A percentile compares a stretch with the other conserved stretches of the same genome.
Evolutionary conservation across 1,140 invertebrate species (phyloP).

Genomic region (Bilobella aurantiaca): DNA sequence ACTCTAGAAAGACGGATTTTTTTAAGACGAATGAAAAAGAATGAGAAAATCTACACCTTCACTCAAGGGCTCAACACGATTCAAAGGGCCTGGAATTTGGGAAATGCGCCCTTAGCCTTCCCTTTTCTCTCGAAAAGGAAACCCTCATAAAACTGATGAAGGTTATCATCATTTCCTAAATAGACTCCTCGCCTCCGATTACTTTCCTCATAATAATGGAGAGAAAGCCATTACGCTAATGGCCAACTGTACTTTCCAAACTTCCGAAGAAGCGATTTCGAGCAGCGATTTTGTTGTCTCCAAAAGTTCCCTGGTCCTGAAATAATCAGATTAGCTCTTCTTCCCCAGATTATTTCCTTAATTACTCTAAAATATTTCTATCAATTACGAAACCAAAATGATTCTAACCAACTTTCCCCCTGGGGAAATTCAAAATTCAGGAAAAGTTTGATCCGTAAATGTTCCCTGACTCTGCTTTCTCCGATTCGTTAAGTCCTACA

Average conservation of each 20-base stretch:
- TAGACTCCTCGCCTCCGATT: neutral
- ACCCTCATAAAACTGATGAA: neutral
- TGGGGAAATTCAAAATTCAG: no score
- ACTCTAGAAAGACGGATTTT: neutral
- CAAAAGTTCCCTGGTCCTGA: neutral
- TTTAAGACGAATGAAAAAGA: neutral
- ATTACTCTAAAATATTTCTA: neutral
- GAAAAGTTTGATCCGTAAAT: no score
- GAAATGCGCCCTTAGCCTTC: neutral
- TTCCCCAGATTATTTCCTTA: neutral
- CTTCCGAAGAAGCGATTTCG: neutral
- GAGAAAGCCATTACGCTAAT: slow-evolving; percentile 1
- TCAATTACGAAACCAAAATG: no score
- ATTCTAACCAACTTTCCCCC: no score
- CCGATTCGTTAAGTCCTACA: no score
- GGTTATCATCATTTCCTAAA: slow-evolving; percentile 9
- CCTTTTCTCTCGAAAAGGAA: neutral
- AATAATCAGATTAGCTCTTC: neutral
- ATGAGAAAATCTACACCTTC: neutral
- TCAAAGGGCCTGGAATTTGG: no score
- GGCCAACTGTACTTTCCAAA: slow-evolving; percentile 2
- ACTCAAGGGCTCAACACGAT: no score
- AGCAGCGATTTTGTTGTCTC: neutral
- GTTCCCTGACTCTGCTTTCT: no score
- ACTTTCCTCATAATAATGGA: neutral